Evolutionary conservation across 2,113 vertebrate genomes (phyloP), one percentile per base, ranked within the genome.

Genomic region (Empidonax traillii): DNA sequence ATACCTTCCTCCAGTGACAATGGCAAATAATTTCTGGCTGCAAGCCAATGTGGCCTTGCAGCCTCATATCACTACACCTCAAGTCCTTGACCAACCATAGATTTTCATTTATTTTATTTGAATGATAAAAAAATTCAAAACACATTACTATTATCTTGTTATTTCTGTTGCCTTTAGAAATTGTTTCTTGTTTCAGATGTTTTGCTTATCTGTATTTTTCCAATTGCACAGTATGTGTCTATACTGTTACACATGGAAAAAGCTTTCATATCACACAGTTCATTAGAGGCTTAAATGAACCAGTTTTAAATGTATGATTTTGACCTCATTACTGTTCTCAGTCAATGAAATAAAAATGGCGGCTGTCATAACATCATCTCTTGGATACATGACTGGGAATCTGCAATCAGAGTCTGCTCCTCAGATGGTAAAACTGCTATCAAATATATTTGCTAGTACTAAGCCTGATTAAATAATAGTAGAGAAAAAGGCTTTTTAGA

Each of bases 211-310:
- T 43, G 28, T 87, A 62, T 95, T 91, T 82, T 71, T 75, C 86
- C 69, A 62, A 61, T 56, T 73, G 43, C 63, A 90, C 73, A 87
- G 89, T 63, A 87, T 61, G 72, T 43, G 37, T 73, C 85, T 62
- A 30, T 82, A 76, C 33, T 47, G 65, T 46, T 87, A 94, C 56
- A 92, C 77, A 81, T 71, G 92, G 94, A 93, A 86, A 94, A 96
- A 95, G 41, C 80, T 95, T 94, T 87, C 85, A 66, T 87, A 97
- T 95, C 91, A 95, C 65, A 97, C 85, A 95, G 82, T 87, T 96
- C 97, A 97, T 97, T 97, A 97, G 83, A 94, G 43, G 90, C 74
- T 96, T 94, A 94, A 98, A 97, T 91, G 86, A 97, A 93, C 81
- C 95, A 87, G 61, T 91, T 97, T 96, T 93, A 96, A 82, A 97